A percentile compares a stretch with the other conserved stretches of the same genome.
Conservation (phyloP, 53 echinoderm and acorn worm genomes). For the Henricia sp. region DNA sequence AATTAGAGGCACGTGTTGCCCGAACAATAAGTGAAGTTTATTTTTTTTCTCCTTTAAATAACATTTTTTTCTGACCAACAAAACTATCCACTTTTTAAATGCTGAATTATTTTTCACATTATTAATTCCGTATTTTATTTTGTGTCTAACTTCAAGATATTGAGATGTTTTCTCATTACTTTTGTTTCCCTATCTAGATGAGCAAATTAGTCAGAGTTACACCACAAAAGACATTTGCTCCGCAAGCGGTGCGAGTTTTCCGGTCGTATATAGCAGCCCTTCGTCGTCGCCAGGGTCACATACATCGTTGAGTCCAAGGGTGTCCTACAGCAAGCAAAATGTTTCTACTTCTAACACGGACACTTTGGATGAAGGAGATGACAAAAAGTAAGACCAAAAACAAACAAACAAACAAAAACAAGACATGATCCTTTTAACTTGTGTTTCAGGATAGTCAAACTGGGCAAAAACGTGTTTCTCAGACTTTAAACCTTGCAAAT, state of each 20-base stretch:
- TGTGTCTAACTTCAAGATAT: too few species aligned
- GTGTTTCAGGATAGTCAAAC: too few species aligned
- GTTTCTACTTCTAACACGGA: constrained; percentile 15
- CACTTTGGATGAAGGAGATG: constrained; percentile 45
- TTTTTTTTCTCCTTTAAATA: not conserved
- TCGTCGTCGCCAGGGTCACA: constrained; percentile 26
- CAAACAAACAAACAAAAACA: too few species aligned
- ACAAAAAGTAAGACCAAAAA: constrained; percentile 29
- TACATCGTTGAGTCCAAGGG: constrained; percentile 20
- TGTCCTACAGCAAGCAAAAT: not conserved
- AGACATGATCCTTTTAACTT: too few species aligned
- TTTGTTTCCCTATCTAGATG: constrained; percentile 1
- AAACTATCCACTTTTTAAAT: too few species aligned
- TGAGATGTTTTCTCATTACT: too few species aligned
- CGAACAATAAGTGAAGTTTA: too few species aligned
- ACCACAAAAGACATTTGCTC: not conserved
- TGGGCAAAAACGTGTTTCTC: not conserved
- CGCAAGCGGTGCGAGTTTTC: not conserved
- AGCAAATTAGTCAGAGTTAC: constrained; percentile 11
- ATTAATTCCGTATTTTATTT: not conserved
- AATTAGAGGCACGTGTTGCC: too few species aligned
- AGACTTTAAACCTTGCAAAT: not conserved
- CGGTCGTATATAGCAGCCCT: constrained; percentile 8
- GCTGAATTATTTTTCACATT: not conserved
- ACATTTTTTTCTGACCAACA: too few species aligned